Base-by-base conservation (phyloP, 1,140 invertebrate genomes). In the Ruditapes philippinarum region DNA sequence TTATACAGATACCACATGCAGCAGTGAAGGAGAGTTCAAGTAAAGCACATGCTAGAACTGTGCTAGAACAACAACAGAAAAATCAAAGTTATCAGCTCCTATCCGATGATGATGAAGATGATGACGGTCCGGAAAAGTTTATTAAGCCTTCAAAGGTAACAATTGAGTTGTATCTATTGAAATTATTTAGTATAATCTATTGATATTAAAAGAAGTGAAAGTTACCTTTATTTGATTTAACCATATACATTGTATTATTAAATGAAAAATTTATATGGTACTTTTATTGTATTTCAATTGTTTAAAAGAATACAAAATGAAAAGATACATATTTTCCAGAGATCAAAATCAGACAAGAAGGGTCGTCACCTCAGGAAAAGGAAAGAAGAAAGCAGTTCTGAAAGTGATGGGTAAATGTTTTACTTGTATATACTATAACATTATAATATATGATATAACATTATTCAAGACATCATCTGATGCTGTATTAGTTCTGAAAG, bases 71-170 rank as follows among this genome's bases (percentile, higher is more conserved):
- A 40, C 92, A 96, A 38, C 91, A 95, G 76, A 96, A 95, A 86
- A 96, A 96, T 84, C 92, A 94, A 76, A 95, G 91, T 68, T 96
- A 96, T 84, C 89, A 93, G 78, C 91, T 96, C 7, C 22, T 96
- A 5, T 94, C 95, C 25, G 95, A 95, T 89, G 94, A 94, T 80
- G 95, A 96, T 51, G 96, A 96, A 70, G 94, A 94, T 65, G 93
- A 95, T 62, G 88, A 78, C 33, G 73, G 33, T 60, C 70, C 40
- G 0, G 79, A 62, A 62, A 2, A 60, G n/a, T 79, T 65, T 60
- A 12, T 38, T 36, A 87, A 87, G 51, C 54, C 73, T 38, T 54
- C 73, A 36, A 74, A 86, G 83, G 83, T 86, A 33, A 25, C 73
- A 28, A 70, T 40, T n/a, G n/a, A n/a, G n/a, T n/a, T n/a, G n/a